A percentile compares a stretch with the other conserved stretches of the same genome.
Conservation (phyloP, 2,113 vertebrate genomes). For the Centropus bengalensis region DNA sequence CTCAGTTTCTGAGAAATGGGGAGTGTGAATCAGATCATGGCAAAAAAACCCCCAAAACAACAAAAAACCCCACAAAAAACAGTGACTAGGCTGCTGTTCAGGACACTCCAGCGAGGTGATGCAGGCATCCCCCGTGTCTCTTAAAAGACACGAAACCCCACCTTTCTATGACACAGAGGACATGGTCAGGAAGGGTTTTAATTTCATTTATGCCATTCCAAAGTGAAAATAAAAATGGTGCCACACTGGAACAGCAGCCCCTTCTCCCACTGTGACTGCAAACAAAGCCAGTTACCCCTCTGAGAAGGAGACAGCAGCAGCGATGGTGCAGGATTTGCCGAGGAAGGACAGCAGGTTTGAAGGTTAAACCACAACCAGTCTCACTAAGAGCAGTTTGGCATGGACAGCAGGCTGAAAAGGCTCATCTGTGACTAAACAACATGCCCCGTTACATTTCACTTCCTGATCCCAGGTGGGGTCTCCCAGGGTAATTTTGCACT, state of each 20-base stretch:
- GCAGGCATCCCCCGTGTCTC: not conserved
- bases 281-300: not conserved
- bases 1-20: not conserved
- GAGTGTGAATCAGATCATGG: not conserved
- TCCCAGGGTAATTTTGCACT: not conserved
- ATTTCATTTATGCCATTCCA: not conserved
- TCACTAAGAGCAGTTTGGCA: not conserved
- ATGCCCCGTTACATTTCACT: not conserved
- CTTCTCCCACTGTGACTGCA: not conserved
- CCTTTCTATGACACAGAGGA: not conserved
- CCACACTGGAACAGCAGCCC: not conserved
- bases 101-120: not conserved
- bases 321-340: not conserved
- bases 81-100: fast-evolving
- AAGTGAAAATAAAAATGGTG: not conserved
- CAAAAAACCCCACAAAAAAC: not conserved
- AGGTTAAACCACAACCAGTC: not conserved
- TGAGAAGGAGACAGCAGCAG: not conserved
- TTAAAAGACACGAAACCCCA: not conserved
- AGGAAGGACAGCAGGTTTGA: not conserved
- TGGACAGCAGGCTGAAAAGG: not conserved
- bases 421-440: not conserved
- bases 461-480: not conserved
- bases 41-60: not conserved
- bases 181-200: too few relatives aligned